Evolutionary conservation across 1,140 invertebrate species (phyloP).

Genomic region (Cyclina sinensis): DNA sequence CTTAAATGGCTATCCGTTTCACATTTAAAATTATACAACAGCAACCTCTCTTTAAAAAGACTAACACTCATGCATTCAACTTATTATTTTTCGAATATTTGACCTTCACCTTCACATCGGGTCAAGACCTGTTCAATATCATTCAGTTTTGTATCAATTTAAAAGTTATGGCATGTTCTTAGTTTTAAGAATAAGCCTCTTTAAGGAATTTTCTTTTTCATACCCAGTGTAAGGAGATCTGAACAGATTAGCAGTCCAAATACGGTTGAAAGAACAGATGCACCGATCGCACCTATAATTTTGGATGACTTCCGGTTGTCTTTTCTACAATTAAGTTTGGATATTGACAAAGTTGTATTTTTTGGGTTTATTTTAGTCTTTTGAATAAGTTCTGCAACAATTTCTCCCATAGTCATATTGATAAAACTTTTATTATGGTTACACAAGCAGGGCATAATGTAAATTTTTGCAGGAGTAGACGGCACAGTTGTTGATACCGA

Average conservation of each 20-base stretch:
- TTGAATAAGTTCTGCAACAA: not conserved
- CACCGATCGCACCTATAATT: not conserved
- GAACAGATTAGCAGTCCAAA: not conserved
- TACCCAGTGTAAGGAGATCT: not conserved
- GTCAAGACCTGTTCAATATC: too few species aligned
- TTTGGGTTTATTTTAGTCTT: not conserved
- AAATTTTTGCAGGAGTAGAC: not conserved
- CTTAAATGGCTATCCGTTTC: too few species aligned
- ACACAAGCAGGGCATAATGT: not conserved
- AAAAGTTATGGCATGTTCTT: too few species aligned
- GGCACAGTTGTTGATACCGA: not conserved
- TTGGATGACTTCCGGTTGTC: not conserved
- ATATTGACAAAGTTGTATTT: not conserved
- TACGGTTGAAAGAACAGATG: not conserved
- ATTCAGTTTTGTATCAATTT: too few species aligned
- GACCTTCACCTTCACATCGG: too few species aligned
- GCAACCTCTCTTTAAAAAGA: too few species aligned
- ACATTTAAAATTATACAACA: too few species aligned
- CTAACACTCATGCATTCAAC: too few species aligned
- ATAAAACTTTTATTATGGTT: constrained; percentile 1
- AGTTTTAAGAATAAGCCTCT: too few species aligned
- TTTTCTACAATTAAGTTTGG: not conserved
- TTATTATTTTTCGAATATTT: too few species aligned
- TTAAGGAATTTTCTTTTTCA: not conserved
- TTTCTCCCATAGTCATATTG: not conserved